Conservation (phyloP, 1,140 invertebrate species). For the Mercenaria mercenaria region DNA sequence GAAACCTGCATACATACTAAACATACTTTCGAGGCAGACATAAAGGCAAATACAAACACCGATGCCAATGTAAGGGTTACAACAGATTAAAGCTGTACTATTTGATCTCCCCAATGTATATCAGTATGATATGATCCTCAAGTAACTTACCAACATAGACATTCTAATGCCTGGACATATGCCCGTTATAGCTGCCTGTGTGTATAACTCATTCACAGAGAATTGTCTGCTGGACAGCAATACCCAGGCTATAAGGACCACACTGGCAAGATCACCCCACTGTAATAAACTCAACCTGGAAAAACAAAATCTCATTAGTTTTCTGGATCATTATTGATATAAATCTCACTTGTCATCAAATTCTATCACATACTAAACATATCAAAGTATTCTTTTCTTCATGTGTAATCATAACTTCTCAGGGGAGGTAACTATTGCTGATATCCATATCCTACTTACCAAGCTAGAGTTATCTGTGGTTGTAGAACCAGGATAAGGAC, state of each 20-base stretch:
- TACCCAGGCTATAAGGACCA: conserved; percentile 48
- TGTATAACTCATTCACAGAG: conserved; percentile 15
- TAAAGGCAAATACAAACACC: too few species aligned
- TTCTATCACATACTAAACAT: neutral
- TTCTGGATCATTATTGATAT: too few species aligned
- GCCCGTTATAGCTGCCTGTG: neutral
- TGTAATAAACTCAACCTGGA: conserved; percentile 44
- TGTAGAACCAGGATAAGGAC: conserved; percentile 58
- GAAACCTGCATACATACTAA: too few species aligned
- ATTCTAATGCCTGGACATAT: conserved; percentile 60
- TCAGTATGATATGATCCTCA: too few species aligned
- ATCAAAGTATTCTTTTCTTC: too few species aligned
- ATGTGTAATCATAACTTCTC: too few species aligned
- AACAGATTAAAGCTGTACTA: too few species aligned
- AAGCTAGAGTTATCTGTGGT: conserved; percentile 24
- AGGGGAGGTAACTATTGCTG: too few species aligned
- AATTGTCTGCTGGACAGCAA: conserved; percentile 6
- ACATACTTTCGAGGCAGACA: too few species aligned
- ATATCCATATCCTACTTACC: conserved; percentile 11
- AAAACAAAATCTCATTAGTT: neutral
- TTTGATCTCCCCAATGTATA: too few species aligned
- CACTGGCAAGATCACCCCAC: conserved; percentile 56
- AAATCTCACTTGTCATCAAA: neutral
- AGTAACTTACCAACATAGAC: conserved; percentile 50
- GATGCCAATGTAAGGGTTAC: too few species aligned